Base-by-base conservation (phyloP, 2,113 vertebrate genomes). In the Dicerorhinus sumatrensis region DNA sequence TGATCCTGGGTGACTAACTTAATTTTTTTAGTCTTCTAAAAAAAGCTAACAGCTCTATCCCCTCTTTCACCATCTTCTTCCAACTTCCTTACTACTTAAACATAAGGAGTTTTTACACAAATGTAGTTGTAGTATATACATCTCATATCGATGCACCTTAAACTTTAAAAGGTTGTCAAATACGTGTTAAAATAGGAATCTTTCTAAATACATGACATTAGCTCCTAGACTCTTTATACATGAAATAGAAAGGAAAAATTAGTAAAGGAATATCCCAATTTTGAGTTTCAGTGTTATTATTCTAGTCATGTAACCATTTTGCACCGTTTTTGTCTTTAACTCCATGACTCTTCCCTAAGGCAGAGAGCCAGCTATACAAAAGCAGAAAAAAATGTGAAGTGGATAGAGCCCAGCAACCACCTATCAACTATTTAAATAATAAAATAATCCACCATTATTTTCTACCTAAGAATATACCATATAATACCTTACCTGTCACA, bases 311-410 rank as follows among this genome's bases (percentile, higher is more conserved):
- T 69, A 91, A 36, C 62, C 69, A 89, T 80, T 70, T 27, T 83
- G 42, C 2, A 93, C 39, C 69, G 81, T 29, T 65, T 93, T 56
- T 97, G 54, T 80, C 93, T 90, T 86, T 85, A 94, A 96, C 51
- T 87, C 69, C 42, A 96, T 76, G 77, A 62, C 6, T 89, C 36
- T 8, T 75, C 81, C 69, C 60, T 29, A 84, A 92, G 80, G 65
- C 73, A 92, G 27, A 84, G 8, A 75, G 33, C 36, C 87, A 70
- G 80, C 27, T 39, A 12, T 12, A 80, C 4, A 75, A 62, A 87
- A 56, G 17, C 8, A 16, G 18, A 93, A 89, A 62, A 89, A 97
- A 93, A 91, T 46, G 33, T 18, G 82, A 88, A 95, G 29, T 62
- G n/a, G 10, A 73, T 1, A 58, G 36, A 76, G 16, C 33, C 67